Evolutionary conservation across 2,113 vertebrate genomes (phyloP).

Genomic region (Odontophorus gujanensis): DNA sequence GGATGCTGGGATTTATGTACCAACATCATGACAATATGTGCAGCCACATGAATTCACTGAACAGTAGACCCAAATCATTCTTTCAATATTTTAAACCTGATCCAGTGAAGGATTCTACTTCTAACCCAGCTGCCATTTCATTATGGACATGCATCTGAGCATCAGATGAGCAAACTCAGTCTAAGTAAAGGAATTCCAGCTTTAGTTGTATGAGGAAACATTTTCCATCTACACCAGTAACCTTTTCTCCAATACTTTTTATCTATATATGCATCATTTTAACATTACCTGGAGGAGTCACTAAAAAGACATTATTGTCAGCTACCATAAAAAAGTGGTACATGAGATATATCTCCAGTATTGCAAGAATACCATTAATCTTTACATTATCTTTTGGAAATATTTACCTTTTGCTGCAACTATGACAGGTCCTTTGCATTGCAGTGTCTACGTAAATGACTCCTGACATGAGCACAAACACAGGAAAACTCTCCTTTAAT

Average conservation of each 20-base stretch:
- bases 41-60: not conserved
- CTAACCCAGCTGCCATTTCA: not conserved
- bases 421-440: not conserved
- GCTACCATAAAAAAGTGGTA: not conserved
- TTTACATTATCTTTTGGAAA: not conserved
- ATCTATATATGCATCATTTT: not conserved
- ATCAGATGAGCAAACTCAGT: not conserved
- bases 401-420: not conserved
- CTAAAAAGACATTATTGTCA: not conserved
- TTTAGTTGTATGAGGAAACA: not conserved
- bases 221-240: not conserved
- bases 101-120: not conserved
- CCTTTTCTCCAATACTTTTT: not conserved
- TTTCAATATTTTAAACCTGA: not conserved
- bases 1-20: not conserved
- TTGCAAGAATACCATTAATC: not conserved
- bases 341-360: not conserved
- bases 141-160: not conserved
- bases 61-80: not conserved
- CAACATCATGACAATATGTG: not conserved
- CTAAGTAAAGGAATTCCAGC: not conserved
- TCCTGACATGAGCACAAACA: not conserved
- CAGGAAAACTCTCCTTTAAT: not conserved
- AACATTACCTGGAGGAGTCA: not conserved
- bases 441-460: not conserved